A percentile compares a stretch with the other conserved stretches of the same genome.
These are phyloP conservation scores for pig (Sus scrofa) DNA, from an alignment of 2,113 vertebrate genomes.

Conservation along the genomic window DNA sequence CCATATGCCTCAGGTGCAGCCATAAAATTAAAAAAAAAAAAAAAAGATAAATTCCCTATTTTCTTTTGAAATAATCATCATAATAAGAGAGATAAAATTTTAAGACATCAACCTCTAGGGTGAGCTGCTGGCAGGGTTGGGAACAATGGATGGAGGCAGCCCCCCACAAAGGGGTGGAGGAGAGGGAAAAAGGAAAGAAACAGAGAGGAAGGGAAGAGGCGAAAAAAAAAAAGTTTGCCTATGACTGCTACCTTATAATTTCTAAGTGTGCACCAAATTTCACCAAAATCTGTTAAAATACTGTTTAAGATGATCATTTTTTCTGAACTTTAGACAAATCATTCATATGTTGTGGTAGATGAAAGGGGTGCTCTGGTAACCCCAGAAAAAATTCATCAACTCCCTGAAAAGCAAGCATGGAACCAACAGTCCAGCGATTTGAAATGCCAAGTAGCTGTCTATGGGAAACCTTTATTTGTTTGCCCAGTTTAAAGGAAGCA, in stretches of 20 bases:
- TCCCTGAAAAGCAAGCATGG: background rate
- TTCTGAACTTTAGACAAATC: slow-evolving; percentile 17
- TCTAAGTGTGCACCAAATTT: background rate
- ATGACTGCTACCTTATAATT: background rate
- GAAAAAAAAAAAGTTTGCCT: background rate
- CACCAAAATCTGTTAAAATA: background rate
- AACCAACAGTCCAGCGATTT: background rate
- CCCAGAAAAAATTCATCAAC: background rate
- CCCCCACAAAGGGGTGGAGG: background rate
- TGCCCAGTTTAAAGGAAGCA: background rate
- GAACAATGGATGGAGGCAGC: rapidly evolving
- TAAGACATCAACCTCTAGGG: background rate
- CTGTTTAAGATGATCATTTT: background rate
- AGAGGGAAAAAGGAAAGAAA: background rate
- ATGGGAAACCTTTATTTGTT: background rate
- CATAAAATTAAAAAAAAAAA: background rate
- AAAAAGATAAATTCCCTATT: background rate
- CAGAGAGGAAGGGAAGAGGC: too few species aligned
- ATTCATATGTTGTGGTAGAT: background rate
- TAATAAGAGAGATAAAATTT: background rate
- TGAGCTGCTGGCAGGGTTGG: background rate
- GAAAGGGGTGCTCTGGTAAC: background rate
- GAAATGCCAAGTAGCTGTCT: background rate
- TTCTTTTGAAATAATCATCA: background rate
- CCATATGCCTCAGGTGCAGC: too few species aligned